phyloP scores from a whole-genome alignment of 2,113 vertebrate species.

The Coptodon rendalli region DNA sequence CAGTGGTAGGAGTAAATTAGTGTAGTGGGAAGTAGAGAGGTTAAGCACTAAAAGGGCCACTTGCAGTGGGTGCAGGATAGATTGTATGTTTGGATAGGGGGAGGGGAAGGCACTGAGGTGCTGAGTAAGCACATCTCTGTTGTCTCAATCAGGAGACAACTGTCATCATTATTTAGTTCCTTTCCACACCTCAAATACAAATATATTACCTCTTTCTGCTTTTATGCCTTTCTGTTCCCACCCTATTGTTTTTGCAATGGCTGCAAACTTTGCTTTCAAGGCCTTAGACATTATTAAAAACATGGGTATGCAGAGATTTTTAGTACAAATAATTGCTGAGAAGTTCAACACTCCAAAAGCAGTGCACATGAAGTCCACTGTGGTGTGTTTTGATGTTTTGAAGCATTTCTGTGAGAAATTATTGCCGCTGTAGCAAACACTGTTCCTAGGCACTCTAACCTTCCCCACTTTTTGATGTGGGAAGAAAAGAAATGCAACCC shows the following conservation, averaged over 20 bases:
- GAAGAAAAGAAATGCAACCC: background rate
- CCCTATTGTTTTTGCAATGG: background rate
- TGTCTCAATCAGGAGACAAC: slow-evolving; percentile 12
- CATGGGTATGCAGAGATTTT: background rate
- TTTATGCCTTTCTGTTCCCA: background rate
- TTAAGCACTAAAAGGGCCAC: background rate
- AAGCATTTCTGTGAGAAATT: background rate
- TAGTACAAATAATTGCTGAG: slow-evolving; percentile 2
- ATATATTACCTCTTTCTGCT: background rate
- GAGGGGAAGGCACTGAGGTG: background rate
- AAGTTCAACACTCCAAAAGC: background rate
- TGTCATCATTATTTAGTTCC: slow-evolving; percentile 25
- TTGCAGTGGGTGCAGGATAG: background rate
- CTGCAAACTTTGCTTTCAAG: background rate
- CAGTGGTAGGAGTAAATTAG: slow-evolving; percentile 21
- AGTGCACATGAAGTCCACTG: background rate
- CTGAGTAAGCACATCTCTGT: slow-evolving; percentile 37
- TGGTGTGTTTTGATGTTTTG: background rate
- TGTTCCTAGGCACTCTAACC: background rate
- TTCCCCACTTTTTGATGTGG: background rate
- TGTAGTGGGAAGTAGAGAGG: background rate
- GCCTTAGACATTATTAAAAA: background rate
- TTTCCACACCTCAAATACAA: slow-evolving; percentile 29
- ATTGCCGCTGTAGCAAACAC: background rate
- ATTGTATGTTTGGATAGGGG: slow-evolving; percentile 16